Conservation (phyloP, 1,140 invertebrate species). For the Lasioglossum baleicum region DNA sequence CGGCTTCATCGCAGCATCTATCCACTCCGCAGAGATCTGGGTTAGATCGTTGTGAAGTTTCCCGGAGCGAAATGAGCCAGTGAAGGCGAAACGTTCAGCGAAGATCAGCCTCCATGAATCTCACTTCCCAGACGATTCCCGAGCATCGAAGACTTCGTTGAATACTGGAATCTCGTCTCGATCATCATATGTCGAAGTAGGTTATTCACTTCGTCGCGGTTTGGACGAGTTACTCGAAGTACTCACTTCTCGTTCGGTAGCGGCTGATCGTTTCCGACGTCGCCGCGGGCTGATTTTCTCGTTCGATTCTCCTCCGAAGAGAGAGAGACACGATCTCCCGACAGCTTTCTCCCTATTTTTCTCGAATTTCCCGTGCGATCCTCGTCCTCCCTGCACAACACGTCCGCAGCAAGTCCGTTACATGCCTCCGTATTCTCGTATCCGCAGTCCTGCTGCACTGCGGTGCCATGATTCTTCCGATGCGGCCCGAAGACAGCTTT, state of each 20-base stretch:
- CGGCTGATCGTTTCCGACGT: neutral
- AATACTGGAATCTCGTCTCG: neutral
- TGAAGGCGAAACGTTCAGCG: too few relatives aligned
- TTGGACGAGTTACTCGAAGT: neutral
- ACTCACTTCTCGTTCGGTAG: neutral
- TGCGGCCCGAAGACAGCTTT: slow-evolving; percentile 51
- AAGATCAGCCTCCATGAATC: neutral
- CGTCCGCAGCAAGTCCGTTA: neutral
- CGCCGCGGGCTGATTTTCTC: slow-evolving; percentile 7
- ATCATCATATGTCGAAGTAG: neutral
- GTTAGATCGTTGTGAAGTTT: too few relatives aligned
- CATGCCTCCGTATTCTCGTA: slow-evolving; percentile 27
- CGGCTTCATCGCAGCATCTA: too few relatives aligned
- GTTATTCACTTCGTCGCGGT: slow-evolving; percentile 14
- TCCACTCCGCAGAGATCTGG: too few relatives aligned
- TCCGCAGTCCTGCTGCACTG: slow-evolving; percentile 70
- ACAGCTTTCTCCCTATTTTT: slow-evolving; percentile 19
- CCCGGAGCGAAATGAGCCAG: too few relatives aligned
- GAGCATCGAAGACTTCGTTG: neutral
- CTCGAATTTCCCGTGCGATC: slow-evolving; percentile 19
- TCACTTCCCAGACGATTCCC: neutral
- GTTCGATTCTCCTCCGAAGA: neutral
- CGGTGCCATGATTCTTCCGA: slow-evolving; percentile 65
- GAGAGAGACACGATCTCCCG: too few relatives aligned
- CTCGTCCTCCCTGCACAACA: neutral